A percentile compares a stretch with the other conserved stretches of the same genome.
phyloP scores from a whole-genome alignment of 2,888 invertebrate species.

The Eupsilia transversa region DNA sequence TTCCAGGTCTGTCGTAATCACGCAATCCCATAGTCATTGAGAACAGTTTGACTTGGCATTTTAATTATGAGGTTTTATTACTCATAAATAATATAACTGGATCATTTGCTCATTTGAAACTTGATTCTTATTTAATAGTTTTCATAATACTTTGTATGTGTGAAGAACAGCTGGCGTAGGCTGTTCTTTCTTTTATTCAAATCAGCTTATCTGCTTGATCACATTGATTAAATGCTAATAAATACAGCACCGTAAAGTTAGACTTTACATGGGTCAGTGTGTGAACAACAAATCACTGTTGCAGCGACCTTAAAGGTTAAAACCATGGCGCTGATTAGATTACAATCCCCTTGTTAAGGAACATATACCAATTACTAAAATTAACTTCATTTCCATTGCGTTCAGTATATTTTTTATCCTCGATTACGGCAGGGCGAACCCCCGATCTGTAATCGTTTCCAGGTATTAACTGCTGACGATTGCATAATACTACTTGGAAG shows the following conservation, averaged over 20 bases:
- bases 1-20: slow-evolving; percentile 8
- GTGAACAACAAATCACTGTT: slow-evolving; percentile 8
- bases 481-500: slow-evolving; percentile 31
- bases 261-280: neutral
- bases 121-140: neutral
- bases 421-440: slow-evolving; percentile 17
- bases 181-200: neutral
- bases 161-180: too few relatives aligned
- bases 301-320: slow-evolving; percentile 1
- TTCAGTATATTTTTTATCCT: slow-evolving; percentile 50
- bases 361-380: slow-evolving; percentile 36
- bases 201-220: neutral
- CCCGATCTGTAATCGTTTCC: slow-evolving; percentile 52
- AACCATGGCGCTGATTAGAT: slow-evolving; percentile 27
- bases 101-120: neutral
- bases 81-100: neutral
- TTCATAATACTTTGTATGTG: neutral
- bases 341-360: neutral
- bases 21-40: slow-evolving; percentile 16
- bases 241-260: neutral
- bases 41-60: slow-evolving; percentile 5
- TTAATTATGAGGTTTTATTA: neutral
- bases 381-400: slow-evolving; percentile 30
- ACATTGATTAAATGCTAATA: neutral
- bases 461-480: slow-evolving; percentile 56